Conservation (phyloP, 2,797 vertebrate species). For the Rhincodon typus region DNA sequence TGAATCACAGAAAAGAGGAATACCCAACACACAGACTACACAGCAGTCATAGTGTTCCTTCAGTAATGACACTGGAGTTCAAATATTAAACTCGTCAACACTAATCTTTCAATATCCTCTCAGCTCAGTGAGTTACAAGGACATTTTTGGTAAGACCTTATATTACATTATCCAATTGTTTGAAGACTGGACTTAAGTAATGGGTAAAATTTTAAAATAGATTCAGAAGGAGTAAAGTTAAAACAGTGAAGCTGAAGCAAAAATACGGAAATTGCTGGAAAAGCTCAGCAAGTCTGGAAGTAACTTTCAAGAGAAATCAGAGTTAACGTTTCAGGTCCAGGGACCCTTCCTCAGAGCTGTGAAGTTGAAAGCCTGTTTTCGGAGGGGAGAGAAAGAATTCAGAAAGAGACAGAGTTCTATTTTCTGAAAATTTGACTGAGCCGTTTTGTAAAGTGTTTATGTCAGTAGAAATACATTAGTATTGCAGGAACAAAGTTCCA, state of each 20-base stretch:
- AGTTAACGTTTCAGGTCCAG: too few relatives aligned
- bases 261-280: too few relatives aligned
- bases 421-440: background rate
- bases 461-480: background rate
- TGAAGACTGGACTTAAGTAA: background rate
- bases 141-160: background rate
- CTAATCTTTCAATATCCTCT: background rate
- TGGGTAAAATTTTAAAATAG: background rate
- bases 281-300: too few relatives aligned
- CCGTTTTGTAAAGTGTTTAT: background rate
- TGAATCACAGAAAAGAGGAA: background rate
- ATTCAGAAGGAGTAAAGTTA: background rate
- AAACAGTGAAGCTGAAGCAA: background rate
- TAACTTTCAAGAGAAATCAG: too few relatives aligned
- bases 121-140: background rate
- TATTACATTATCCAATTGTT: background rate
- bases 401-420: background rate
- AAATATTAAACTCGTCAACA: background rate
- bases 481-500: background rate
- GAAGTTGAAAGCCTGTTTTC: background rate
- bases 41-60: background rate
- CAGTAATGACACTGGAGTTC: background rate
- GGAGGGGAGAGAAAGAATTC: background rate
- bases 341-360: too few relatives aligned
- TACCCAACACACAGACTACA: background rate